phyloP scores from a whole-genome alignment of 2,113 vertebrate species.

The Tragelaphus buxtoni region DNA sequence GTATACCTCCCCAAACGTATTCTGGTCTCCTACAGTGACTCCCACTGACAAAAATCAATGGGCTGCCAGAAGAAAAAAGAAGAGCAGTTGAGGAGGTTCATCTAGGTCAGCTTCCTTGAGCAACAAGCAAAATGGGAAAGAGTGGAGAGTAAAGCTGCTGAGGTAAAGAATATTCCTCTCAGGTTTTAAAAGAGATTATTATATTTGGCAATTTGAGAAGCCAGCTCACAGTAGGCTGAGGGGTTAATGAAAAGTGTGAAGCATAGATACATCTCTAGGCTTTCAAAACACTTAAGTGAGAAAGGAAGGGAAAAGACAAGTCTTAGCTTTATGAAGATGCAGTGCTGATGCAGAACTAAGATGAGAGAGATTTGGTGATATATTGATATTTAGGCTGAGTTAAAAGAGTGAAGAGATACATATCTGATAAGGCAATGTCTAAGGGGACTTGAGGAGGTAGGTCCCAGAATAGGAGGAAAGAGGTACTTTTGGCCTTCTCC shows the following conservation, averaged over 20 bases:
- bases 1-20: rapidly evolving
- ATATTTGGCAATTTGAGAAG: background rate
- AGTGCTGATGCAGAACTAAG: background rate
- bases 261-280: background rate
- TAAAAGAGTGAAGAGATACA: background rate
- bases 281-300: background rate
- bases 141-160: background rate
- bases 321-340: background rate
- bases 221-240: background rate
- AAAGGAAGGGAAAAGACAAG: background rate
- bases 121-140: background rate
- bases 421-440: background rate
- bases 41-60: background rate
- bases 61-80: background rate
- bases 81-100: background rate
- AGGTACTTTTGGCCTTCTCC: background rate
- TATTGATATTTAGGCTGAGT: background rate
- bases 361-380: background rate
- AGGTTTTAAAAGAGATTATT: background rate
- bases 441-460: too few relatives aligned
- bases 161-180: background rate
- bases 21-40: background rate
- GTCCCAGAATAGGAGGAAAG: background rate
- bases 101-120: background rate
- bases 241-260: background rate